Conservation (phyloP, 35 echinoderm and acorn worm species). For the Anneissia japonica region DNA sequence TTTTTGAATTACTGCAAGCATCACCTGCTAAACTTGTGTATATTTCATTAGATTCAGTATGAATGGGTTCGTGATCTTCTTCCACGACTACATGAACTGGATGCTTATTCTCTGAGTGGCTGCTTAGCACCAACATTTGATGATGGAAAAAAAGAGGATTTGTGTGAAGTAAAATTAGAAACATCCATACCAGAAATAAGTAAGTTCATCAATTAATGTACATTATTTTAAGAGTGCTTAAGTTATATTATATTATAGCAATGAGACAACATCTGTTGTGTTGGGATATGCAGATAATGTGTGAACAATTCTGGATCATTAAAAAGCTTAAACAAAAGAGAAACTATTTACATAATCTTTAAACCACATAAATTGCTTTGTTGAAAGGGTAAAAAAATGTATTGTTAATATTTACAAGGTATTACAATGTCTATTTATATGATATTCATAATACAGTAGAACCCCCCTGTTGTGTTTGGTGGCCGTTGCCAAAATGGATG, state of each 20-base stretch:
- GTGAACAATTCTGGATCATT: background rate
- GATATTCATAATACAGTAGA: no score
- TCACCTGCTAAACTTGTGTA: background rate
- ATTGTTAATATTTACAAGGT: no score
- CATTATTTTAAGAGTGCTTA: no score
- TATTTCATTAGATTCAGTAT: constrained; percentile 63
- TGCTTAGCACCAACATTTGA: constrained; percentile 54
- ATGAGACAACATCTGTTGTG: background rate
- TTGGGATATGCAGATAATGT: background rate
- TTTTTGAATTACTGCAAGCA: background rate
- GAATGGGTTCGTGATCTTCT: constrained; percentile 87
- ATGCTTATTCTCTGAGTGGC: constrained; percentile 89
- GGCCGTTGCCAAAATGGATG: no score
- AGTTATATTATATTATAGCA: no score
- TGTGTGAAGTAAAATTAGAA: background rate
- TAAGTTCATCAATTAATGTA: background rate
- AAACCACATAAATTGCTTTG: no score
- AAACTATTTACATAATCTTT: no score
- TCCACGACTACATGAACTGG: constrained; percentile 84
- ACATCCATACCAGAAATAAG: background rate
- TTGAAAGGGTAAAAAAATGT: no score
- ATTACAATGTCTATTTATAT: no score
- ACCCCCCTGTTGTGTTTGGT: no score
- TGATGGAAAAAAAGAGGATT: background rate
- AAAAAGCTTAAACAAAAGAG: background rate